phyloP scores from a whole-genome alignment of 2,113 vertebrate genomes.

The rat (Rattus norvegicus) region GRCr8 NC_086020.1:6458001-6458500 shows the following conservation, averaged over 20 bases:
- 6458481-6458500: not conserved
- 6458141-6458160: not conserved
- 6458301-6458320: not conserved
- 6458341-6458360: not conserved
- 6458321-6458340: not conserved
- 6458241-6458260: not conserved
- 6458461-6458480: not conserved
- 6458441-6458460: not conserved
- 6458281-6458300: not conserved
- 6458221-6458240: not conserved
- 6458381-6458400: not conserved
- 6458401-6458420: not conserved
- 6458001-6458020: not conserved
- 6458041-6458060: not conserved
- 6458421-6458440: not conserved
- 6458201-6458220: not conserved
- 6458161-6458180: conserved; percentile 24
- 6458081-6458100: not conserved
- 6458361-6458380: not conserved
- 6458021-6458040: not conserved
- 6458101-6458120: not conserved
- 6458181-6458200: not conserved
- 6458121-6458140: conserved; percentile 41
- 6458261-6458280: not conserved
- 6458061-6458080: not conserved